Evolutionary conservation across 1,140 invertebrate species (phyloP).

Genomic region (Micrasema minimum): DNA sequence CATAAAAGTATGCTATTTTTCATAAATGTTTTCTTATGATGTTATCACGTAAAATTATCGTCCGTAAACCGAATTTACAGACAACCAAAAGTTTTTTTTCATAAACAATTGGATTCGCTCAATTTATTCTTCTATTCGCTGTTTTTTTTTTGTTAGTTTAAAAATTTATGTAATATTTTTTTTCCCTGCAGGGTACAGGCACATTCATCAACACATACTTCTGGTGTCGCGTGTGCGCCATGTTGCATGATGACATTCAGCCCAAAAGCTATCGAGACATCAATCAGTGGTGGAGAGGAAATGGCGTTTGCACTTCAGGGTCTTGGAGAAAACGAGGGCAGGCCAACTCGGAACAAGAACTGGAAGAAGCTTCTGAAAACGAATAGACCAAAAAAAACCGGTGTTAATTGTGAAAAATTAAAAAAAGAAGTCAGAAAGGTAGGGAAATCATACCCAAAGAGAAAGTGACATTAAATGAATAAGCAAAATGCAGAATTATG

Average conservation of each 20-base stretch:
- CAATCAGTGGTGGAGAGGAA: constrained; percentile 88
- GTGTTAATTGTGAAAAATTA: background rate
- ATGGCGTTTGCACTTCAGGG: constrained; percentile 74
- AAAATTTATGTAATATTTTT: too few relatives aligned
- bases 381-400: constrained; percentile 7
- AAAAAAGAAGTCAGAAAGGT: background rate
- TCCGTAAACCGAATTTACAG: too few relatives aligned
- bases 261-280: constrained; percentile 81
- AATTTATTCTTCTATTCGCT: too few relatives aligned
- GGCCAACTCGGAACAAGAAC: constrained; percentile 1
- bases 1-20: too few relatives aligned
- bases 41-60: too few relatives aligned
- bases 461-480: too few relatives aligned
- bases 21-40: too few relatives aligned
- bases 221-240: constrained; percentile 93
- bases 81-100: too few relatives aligned
- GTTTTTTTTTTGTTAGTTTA: too few relatives aligned
- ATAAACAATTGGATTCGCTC: too few relatives aligned
- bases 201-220: constrained; percentile 96
- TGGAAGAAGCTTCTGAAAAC: constrained; percentile 9
- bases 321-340: constrained; percentile 69
- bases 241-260: constrained; percentile 79
- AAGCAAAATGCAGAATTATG: too few relatives aligned
- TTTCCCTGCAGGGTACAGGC: constrained; percentile 90
- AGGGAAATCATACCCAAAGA: too few relatives aligned